phyloP scores from a whole-genome alignment of 1,140 invertebrate species.

The Drosophila kepulauana region DNA sequence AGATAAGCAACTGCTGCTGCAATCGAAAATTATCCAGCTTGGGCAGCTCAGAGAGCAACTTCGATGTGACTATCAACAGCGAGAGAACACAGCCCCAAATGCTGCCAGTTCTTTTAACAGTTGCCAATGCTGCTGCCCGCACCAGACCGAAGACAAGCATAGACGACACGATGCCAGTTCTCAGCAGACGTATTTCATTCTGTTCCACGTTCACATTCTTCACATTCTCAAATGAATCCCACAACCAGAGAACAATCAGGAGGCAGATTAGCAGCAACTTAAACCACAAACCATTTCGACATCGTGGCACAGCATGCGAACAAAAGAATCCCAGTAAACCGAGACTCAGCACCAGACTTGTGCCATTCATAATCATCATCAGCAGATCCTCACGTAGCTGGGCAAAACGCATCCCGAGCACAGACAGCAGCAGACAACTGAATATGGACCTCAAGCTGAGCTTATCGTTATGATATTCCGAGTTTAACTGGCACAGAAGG shows the following conservation, averaged over 20 bases:
- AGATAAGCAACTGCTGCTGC: slow-evolving; percentile 12
- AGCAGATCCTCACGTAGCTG: background rate
- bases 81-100: slow-evolving; percentile 1
- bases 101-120: background rate
- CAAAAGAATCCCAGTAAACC: background rate
- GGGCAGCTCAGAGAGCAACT: slow-evolving; percentile 16
- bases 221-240: background rate
- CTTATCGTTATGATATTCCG: background rate
- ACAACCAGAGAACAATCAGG: background rate
- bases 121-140: background rate
- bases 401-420: slow-evolving; percentile 19
- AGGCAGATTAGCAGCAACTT: background rate
- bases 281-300: background rate
- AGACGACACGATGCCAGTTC: background rate
- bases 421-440: background rate
- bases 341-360: background rate
- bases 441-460: background rate
- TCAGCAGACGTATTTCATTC: background rate
- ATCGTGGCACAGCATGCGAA: background rate
- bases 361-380: background rate
- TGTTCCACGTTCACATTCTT: background rate
- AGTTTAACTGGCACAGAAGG: background rate
- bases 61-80: background rate
- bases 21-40: background rate
- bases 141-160: slow-evolving; percentile 3